phyloP scores from a whole-genome alignment of 2,113 vertebrate species.

The Astatoreochromis straeleni region DNA sequence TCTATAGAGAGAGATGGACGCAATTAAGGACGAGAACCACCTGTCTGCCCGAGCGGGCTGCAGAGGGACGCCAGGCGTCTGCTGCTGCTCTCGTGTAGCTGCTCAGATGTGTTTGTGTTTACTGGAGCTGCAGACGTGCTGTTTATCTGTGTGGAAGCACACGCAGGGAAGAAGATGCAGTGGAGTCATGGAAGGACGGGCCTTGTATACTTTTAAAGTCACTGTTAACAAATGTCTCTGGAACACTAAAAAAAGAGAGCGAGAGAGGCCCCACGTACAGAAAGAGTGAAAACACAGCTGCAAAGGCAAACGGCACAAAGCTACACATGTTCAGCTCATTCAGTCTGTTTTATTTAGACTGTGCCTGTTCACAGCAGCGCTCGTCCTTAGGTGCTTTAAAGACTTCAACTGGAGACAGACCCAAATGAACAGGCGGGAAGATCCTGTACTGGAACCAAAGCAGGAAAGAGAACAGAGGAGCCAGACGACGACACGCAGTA shows the following conservation, averaged over 20 bases:
- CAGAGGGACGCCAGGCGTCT: background rate
- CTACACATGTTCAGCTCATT: background rate
- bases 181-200: background rate
- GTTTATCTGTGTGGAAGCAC: conserved; percentile 9
- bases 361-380: background rate
- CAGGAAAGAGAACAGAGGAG: background rate
- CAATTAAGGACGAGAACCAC: conserved; percentile 46
- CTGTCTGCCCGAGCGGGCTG: conserved; percentile 31
- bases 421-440: background rate
- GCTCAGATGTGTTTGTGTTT: conserved; percentile 12
- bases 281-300: background rate
- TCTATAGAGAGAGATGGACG: conserved; percentile 10
- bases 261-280: background rate
- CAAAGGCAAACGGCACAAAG: background rate
- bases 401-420: background rate
- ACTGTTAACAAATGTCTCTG: background rate
- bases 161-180: background rate
- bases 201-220: background rate
- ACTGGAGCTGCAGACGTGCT: background rate
- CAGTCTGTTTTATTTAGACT: background rate
- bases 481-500: background rate
- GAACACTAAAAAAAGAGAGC: too few species aligned
- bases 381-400: background rate
- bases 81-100: background rate
- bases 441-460: background rate